A percentile compares a stretch with the other conserved stretches of the same genome.
phyloP scores from a whole-genome alignment of 2,113 vertebrate genomes.

The Crotalus viridis region DNA sequence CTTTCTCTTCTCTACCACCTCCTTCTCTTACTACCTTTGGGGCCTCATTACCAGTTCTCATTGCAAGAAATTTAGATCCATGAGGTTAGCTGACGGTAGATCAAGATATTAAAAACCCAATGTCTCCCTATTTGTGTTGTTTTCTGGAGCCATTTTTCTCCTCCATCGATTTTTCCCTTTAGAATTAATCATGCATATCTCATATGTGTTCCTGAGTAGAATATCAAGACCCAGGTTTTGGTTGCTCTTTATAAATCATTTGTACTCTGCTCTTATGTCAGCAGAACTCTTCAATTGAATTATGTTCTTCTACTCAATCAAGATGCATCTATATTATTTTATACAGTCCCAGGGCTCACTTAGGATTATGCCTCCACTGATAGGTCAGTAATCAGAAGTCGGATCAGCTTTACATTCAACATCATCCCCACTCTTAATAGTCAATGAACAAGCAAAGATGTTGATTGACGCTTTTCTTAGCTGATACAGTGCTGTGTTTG shows the following conservation, averaged over 20 bases:
- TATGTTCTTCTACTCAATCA: constrained; percentile 51
- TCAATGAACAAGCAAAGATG: neutral
- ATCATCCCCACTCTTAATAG: neutral
- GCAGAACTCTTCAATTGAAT: constrained; percentile 53
- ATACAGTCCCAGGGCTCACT: constrained; percentile 9
- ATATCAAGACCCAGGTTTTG: constrained; percentile 25
- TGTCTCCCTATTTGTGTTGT: neutral
- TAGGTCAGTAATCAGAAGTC: constrained; percentile 24
- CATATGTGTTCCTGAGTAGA: constrained; percentile 29
- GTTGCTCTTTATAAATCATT: constrained; percentile 57
- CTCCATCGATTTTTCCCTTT: constrained; percentile 4
- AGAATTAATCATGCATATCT: constrained; percentile 16
- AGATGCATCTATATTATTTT: constrained; percentile 50
- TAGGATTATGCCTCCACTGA: constrained; percentile 1
- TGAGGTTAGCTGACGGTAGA: neutral
- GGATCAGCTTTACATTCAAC: neutral
- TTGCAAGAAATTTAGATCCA: neutral
- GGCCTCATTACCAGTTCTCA: neutral
- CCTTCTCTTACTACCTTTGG: neutral
- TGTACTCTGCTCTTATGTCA: constrained; percentile 49
- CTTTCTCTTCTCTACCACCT: neutral
- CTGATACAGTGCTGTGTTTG: neutral
- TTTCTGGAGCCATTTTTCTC: neutral
- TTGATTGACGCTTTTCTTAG: neutral
- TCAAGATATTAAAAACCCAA: neutral